phyloP scores from a whole-genome alignment of 2,113 vertebrate genomes.

The Stegostoma tigrinum region DNA sequence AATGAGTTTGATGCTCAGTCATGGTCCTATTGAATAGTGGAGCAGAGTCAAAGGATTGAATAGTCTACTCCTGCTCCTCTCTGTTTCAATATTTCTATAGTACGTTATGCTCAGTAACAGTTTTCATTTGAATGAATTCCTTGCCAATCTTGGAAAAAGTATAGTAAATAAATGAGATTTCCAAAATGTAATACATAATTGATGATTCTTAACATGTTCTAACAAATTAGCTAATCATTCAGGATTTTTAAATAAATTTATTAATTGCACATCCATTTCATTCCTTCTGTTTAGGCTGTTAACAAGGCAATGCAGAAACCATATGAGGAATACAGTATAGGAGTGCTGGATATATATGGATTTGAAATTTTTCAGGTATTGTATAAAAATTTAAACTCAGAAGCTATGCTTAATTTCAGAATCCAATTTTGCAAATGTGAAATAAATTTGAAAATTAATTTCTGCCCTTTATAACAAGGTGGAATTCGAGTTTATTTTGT shows the following conservation, averaged over 20 bases:
- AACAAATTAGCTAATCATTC: not conserved
- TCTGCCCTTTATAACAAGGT: not conserved
- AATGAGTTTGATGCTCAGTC: no score
- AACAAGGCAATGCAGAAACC: constrained; percentile 92
- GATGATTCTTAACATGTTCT: not conserved
- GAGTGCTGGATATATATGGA: constrained; percentile 93
- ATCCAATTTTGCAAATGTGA: not conserved
- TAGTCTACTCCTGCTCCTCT: no score
- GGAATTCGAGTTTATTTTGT: not conserved
- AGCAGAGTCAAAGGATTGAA: no score
- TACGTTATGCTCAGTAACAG: not conserved
- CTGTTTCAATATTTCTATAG: no score
- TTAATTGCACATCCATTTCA: constrained; percentile 17
- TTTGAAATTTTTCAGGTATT: constrained; percentile 95
- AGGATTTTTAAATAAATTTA: not conserved
- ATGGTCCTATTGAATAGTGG: no score
- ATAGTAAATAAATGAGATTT: not conserved
- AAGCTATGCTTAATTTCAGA: not conserved
- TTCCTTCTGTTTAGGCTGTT: constrained; percentile 61
- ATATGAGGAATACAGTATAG: constrained; percentile 77
- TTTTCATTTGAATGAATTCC: not conserved
- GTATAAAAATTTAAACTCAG: not conserved
- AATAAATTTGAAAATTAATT: not conserved
- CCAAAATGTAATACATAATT: not conserved
- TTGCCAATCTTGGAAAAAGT: not conserved